Conservation (phyloP, 2,797 vertebrate genomes). For the Helicolenus hilgendorfi region DNA sequence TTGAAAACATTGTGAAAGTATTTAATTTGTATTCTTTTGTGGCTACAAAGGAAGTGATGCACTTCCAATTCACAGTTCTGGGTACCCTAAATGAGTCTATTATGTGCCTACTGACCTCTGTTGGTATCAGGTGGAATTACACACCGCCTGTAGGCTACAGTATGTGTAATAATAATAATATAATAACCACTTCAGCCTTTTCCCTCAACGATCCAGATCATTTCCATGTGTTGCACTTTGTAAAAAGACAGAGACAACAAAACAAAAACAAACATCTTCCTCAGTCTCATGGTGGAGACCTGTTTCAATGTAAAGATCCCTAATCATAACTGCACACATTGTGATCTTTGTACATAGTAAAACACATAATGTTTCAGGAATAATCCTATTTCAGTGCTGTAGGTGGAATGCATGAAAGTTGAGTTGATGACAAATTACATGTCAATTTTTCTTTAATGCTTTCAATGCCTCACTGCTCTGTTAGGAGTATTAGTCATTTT, state of each 20-base stretch:
- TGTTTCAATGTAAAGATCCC: background rate
- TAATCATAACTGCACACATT: background rate
- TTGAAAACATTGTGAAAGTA: background rate
- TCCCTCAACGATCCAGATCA: background rate
- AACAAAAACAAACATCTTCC: background rate
- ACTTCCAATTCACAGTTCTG: background rate
- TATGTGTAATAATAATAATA: background rate
- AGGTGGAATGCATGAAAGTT: background rate
- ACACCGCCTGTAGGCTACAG: background rate
- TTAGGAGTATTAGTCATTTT: background rate
- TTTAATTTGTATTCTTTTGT: background rate
- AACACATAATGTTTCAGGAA: background rate
- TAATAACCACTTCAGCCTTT: background rate
- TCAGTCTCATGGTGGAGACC: background rate
- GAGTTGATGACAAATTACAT: background rate
- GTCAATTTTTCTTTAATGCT: background rate
- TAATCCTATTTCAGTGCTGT: background rate
- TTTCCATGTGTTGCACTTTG: background rate
- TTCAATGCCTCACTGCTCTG: background rate
- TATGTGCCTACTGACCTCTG: background rate
- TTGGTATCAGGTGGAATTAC: background rate
- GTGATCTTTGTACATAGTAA: background rate
- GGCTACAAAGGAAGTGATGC: background rate
- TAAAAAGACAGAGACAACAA: background rate
- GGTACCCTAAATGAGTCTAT: background rate